Evolutionary conservation across 2,888 invertebrate species (phyloP).

Genomic region (Chrysodeixis includens): DNA sequence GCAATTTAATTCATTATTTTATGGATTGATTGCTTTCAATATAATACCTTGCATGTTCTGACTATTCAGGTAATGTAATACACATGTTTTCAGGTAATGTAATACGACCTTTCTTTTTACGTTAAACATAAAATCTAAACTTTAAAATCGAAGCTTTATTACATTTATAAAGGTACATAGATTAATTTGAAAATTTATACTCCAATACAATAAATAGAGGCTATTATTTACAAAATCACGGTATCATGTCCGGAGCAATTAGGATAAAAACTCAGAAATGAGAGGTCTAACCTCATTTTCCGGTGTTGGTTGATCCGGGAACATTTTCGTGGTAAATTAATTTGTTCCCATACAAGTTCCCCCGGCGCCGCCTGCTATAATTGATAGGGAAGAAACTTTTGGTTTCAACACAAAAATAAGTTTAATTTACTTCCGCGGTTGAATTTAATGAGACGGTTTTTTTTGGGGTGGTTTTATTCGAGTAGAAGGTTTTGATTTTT

Average conservation of each 20-base stretch:
- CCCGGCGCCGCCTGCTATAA: neutral
- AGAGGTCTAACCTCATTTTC: neutral
- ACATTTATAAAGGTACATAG: no score
- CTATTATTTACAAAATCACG: conserved; percentile 2
- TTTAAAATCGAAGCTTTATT: neutral
- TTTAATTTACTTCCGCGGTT: neutral
- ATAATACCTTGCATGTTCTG: no score
- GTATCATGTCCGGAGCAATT: neutral
- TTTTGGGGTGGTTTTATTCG: no score
- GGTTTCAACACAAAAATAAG: neutral
- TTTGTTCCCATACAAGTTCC: conserved; percentile 14
- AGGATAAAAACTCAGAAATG: neutral
- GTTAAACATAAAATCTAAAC: no score
- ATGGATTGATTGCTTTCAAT: no score
- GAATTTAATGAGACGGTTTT: neutral
- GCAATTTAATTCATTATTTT: no score
- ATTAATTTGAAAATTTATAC: no score
- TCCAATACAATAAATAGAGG: neutral
- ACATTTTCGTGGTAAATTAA: conserved; percentile 18
- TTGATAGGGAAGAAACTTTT: conserved; percentile 3
- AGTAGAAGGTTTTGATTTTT: no score
- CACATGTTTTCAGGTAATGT: no score
- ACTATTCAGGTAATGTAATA: no score
- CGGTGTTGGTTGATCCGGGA: neutral
- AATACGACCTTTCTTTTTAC: no score